phyloP scores from a whole-genome alignment of 2,888 invertebrate species.

The Ornithoptera alexandrae region DNA sequence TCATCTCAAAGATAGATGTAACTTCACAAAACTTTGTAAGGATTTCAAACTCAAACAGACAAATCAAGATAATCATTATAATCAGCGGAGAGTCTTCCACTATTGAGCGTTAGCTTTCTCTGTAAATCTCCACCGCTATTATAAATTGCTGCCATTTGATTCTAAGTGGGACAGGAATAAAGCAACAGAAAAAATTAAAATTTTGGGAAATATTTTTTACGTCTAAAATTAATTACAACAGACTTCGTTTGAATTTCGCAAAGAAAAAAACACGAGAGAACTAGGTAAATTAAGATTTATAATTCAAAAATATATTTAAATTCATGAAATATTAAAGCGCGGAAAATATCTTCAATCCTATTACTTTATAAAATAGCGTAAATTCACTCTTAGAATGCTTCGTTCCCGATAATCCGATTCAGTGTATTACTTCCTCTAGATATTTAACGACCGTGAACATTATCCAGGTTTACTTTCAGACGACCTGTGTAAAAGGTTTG shows the following conservation, averaged over 20 bases:
- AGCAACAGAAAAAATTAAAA: too few species aligned
- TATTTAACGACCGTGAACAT: constrained; percentile 11
- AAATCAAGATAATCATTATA: too few species aligned
- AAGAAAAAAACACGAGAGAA: background rate
- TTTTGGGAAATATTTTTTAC: too few species aligned
- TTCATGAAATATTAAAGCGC: background rate
- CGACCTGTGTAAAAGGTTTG: background rate
- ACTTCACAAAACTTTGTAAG: too few species aligned
- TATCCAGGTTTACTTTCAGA: background rate
- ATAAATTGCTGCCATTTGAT: too few species aligned
- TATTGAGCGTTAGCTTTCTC: too few species aligned
- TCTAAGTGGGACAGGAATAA: too few species aligned
- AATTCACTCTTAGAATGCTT: constrained; percentile 12
- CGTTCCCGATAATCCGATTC: constrained; percentile 18
- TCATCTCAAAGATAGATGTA: too few species aligned
- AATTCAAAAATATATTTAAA: background rate
- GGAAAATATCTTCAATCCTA: constrained; percentile 8
- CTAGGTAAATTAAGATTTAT: background rate
- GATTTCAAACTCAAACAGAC: too few species aligned
- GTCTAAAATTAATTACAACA: too few species aligned
- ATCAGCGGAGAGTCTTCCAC: too few species aligned
- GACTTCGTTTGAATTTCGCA: background rate
- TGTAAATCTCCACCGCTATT: too few species aligned
- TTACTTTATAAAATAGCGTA: constrained; percentile 19
- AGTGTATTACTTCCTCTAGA: constrained; percentile 9